Percentiles rank a stretch among this genome's conserved stretches.
Evolutionary conservation across 2,113 vertebrate genomes (phyloP).

Genomic region (Phylloscopus trochilus): DNA sequence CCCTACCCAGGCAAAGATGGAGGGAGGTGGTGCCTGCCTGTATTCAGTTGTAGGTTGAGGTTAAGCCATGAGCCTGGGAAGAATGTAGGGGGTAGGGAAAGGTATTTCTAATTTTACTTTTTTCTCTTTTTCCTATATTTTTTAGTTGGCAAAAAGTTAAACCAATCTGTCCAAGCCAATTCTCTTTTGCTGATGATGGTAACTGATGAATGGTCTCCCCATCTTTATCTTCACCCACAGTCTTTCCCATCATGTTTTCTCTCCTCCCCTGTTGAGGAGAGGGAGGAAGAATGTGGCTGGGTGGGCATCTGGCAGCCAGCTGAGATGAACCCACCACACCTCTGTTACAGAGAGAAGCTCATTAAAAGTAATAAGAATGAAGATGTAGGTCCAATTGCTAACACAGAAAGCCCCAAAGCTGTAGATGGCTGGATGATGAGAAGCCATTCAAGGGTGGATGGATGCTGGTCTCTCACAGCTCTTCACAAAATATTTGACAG

Average conservation of each 20-base stretch:
- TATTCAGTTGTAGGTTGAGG: neutral
- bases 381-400: neutral
- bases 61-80: neutral
- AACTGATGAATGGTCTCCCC: neutral
- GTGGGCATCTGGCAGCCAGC: neutral
- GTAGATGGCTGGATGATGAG: neutral
- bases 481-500: neutral
- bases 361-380: neutral
- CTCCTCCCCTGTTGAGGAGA: neutral
- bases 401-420: neutral
- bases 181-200: neutral
- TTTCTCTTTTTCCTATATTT: neutral
- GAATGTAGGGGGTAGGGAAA: neutral
- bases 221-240: neutral
- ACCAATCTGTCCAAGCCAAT: neutral
- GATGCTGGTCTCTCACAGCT: neutral
- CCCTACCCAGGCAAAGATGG: neutral
- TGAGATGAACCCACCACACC: neutral
- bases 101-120: neutral
- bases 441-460: neutral
- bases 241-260: neutral
- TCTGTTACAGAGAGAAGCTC: neutral
- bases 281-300: neutral
- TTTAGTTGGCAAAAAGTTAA: neutral
- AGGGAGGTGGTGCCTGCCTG: rapidly evolving